A percentile compares a stretch with the other conserved stretches of the same genome.
Evolutionary conservation across 2,113 vertebrate species (phyloP).

Genomic region (Pedionomus torquatus): DNA sequence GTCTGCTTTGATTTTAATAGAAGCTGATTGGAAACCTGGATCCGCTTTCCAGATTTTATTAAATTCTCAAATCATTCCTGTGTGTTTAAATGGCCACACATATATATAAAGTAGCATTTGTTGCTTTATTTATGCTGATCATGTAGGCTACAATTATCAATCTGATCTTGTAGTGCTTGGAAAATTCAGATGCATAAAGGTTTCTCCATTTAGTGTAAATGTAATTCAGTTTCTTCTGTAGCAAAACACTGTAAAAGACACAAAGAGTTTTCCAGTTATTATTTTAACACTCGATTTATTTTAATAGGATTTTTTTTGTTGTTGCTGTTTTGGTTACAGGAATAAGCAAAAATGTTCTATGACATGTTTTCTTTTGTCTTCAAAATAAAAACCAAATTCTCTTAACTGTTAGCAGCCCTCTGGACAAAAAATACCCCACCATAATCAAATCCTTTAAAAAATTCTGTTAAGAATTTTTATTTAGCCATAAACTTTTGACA

Average conservation of each 20-base stretch:
- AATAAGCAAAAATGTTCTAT: background rate
- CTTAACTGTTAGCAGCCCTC: background rate
- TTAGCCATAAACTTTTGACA: constrained; percentile 2
- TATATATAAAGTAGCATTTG: background rate
- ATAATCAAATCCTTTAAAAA: background rate
- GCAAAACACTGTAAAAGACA: background rate
- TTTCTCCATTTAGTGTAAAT: background rate
- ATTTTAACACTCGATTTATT: background rate
- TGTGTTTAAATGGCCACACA: background rate
- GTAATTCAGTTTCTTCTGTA: background rate
- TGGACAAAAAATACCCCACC: background rate
- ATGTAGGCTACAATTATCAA: background rate
- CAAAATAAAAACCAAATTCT: background rate
- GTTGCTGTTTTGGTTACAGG: background rate
- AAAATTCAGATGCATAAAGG: background rate
- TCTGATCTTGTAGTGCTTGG: background rate
- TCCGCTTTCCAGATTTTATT: background rate
- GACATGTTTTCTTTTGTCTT: background rate
- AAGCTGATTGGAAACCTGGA: background rate
- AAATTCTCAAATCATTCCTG: background rate
- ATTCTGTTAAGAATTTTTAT: background rate
- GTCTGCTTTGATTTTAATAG: background rate
- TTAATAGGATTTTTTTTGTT: background rate
- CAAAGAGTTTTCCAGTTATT: background rate
- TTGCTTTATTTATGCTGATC: background rate